These are phyloP conservation scores for Chamaetylas fuelleborni DNA, from an alignment of 2,113 vertebrate species.

Conservation along the genomic window DNA sequence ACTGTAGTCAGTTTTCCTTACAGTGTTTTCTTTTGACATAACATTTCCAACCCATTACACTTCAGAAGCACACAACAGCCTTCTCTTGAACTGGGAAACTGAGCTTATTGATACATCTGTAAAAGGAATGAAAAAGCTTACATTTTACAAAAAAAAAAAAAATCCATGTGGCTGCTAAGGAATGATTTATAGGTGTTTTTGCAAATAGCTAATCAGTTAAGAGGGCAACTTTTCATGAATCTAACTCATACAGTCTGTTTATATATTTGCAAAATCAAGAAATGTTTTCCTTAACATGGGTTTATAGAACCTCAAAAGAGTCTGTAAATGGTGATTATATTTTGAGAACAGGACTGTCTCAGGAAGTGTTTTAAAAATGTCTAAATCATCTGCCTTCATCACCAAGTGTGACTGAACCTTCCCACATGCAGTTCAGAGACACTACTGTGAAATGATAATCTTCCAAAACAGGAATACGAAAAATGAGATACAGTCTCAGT, in stretches of 20 bases:
- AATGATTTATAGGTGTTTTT: background rate
- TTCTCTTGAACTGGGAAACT: background rate
- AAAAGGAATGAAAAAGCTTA: background rate
- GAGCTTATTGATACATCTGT: background rate
- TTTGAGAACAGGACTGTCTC: background rate
- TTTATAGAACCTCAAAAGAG: background rate
- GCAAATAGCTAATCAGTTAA: background rate
- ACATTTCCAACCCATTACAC: slow-evolving; percentile 25
- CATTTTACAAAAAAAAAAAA: background rate
- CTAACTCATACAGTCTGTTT: background rate
- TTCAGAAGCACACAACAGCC: background rate
- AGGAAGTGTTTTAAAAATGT: background rate
- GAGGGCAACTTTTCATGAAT: background rate
- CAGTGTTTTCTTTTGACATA: slow-evolving; percentile 21
- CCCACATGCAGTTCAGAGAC: background rate
- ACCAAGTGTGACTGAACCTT: background rate
- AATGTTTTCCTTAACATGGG: background rate
- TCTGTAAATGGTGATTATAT: background rate
- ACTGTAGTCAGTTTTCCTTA: background rate
- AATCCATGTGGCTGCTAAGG: background rate
- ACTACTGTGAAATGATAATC: background rate
- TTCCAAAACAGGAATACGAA: background rate
- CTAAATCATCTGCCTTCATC: background rate
- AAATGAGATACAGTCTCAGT: background rate
- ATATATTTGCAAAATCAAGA: background rate